Evolutionary conservation across 2,888 invertebrate genomes (phyloP).

Genomic region (Kryphioiulus occultus): DNA sequence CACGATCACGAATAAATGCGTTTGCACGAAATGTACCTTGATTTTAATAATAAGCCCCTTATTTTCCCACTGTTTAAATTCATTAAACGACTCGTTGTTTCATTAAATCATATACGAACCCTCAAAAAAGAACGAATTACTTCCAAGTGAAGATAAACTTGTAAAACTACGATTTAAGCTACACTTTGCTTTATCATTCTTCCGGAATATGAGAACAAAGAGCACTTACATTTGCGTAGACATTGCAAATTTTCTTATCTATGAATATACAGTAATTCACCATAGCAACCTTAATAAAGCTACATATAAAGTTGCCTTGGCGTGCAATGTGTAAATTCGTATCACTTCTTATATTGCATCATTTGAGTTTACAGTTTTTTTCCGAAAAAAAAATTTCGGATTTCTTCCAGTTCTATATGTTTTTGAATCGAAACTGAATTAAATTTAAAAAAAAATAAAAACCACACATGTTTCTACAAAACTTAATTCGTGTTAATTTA

Average conservation of each 20-base stretch:
- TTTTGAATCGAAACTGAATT: too few relatives aligned
- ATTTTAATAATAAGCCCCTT: not conserved
- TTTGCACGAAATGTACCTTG: slow-evolving; percentile 3
- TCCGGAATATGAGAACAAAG: not conserved
- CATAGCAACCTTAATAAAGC: not conserved
- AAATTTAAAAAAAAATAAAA: too few relatives aligned
- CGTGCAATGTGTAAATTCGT: too few relatives aligned
- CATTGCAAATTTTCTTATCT: not conserved
- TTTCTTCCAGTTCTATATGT: too few relatives aligned
- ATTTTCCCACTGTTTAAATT: not conserved
- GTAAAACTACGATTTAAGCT: not conserved
- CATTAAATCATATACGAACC: not conserved
- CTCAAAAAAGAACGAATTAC: not conserved
- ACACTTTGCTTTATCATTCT: not conserved
- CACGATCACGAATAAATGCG: slow-evolving; percentile 11
- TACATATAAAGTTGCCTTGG: too few relatives aligned
- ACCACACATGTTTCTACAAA: too few relatives aligned
- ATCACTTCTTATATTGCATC: too few relatives aligned
- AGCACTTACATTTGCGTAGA: not conserved
- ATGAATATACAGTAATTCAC: not conserved
- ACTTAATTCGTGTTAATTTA: too few relatives aligned
- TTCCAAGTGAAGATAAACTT: not conserved
- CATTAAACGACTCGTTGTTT: not conserved
- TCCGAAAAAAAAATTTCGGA: too few relatives aligned
- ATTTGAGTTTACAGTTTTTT: too few relatives aligned